A percentile compares a stretch with the other conserved stretches of the same genome.
These are phyloP conservation scores for Corbicula japonica DNA, from an alignment of 2,888 invertebrate genomes.

Conservation along the genomic window DNA sequence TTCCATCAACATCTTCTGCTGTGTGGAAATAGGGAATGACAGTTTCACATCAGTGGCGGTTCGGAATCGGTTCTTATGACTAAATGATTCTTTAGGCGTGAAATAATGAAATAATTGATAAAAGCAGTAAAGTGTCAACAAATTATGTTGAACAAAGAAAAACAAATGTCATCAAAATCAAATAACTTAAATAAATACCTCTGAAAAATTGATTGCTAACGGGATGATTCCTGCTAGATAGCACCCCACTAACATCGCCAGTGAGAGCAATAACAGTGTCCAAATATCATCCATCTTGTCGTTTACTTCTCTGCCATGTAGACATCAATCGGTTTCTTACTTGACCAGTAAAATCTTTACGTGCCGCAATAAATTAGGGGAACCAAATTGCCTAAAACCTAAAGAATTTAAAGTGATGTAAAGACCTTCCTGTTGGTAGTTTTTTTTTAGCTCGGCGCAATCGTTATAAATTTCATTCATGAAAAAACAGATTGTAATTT, in stretches of 20 bases:
- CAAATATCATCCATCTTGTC: slow-evolving; percentile 83
- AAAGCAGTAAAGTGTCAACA: no score
- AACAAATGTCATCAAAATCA: slow-evolving; percentile 22
- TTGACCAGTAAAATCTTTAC: not conserved
- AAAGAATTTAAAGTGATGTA: not conserved
- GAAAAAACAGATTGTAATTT: no score
- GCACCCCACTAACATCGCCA: slow-evolving; percentile 98
- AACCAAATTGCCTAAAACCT: not conserved
- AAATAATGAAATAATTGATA: no score
- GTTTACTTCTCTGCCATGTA: slow-evolving; percentile 60
- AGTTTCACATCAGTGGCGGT: no score
- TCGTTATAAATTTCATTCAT: no score
- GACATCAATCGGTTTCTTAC: slow-evolving; percentile 35
- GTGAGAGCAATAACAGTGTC: slow-evolving; percentile 93
- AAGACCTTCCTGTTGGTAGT: no score
- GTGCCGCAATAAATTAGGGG: not conserved
- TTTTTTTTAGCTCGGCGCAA: no score
- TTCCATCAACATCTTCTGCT: no score
- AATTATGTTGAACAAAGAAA: no score
- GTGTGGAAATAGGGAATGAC: no score
- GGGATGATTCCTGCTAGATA: slow-evolving; percentile 98
- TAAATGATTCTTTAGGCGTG: no score
- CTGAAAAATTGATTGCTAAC: slow-evolving; percentile 96
- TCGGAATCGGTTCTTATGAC: no score
- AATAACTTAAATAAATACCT: slow-evolving; percentile 89